These are phyloP conservation scores for Eremobia ochroleuca DNA, from an alignment of 2,888 invertebrate species.

Conservation along the genomic window DNA sequence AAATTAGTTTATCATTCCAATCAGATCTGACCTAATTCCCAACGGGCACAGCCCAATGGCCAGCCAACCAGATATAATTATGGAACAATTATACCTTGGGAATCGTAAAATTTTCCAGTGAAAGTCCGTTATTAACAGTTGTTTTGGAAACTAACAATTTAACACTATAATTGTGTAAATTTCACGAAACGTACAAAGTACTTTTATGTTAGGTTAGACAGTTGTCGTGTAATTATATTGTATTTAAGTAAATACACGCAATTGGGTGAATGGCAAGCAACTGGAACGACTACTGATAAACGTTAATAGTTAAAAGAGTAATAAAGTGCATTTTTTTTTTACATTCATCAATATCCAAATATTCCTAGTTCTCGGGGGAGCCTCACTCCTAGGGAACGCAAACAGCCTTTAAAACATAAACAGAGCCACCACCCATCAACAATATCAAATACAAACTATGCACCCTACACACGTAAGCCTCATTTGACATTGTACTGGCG, in stretches of 20 bases:
- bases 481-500: conserved; percentile 46
- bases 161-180: conserved; percentile 39
- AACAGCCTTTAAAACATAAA: conserved; percentile 10
- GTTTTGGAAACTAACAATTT: conserved; percentile 48
- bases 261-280: neutral
- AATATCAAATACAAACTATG: conserved; percentile 37
- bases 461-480: conserved; percentile 41
- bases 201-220: conserved; percentile 24
- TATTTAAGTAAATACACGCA: conserved; percentile 2
- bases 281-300: neutral
- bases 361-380: neutral
- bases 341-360: neutral
- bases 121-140: conserved; percentile 43
- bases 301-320: neutral
- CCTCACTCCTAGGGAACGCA: neutral
- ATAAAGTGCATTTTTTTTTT: neutral
- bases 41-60: conserved; percentile 30
- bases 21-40: conserved; percentile 49
- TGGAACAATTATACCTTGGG: conserved; percentile 44
- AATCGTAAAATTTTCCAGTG: conserved; percentile 28
- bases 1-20: conserved; percentile 33
- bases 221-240: conserved; percentile 23
- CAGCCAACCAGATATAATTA: conserved; percentile 55
- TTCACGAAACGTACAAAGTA: conserved; percentile 28
- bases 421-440: conserved; percentile 9